phyloP scores from a whole-genome alignment of 2,113 vertebrate genomes.

The Aldabrachelys gigantea region DNA sequence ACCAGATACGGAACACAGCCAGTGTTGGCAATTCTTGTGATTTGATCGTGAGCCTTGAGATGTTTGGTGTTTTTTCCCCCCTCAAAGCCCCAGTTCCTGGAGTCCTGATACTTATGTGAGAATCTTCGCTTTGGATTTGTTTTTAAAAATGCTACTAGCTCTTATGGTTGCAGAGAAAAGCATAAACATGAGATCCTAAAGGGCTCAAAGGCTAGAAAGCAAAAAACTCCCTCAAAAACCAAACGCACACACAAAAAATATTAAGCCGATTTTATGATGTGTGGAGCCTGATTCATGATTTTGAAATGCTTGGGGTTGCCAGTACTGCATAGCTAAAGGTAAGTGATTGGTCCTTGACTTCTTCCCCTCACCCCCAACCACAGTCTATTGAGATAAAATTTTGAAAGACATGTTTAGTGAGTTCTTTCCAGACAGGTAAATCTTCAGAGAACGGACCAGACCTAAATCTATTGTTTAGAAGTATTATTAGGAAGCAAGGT shows the following conservation, averaged over 20 bases:
- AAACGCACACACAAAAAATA: too few species aligned
- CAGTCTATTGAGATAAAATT: background rate
- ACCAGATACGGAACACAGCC: background rate
- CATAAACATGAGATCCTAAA: background rate
- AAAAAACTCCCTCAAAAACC: background rate
- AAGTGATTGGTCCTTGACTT: background rate
- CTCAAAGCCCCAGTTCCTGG: background rate
- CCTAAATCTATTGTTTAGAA: background rate
- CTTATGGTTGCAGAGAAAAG: background rate
- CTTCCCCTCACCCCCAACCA: background rate
- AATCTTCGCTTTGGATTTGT: background rate
- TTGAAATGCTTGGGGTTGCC: background rate
- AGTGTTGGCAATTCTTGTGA: background rate
- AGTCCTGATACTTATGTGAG: background rate
- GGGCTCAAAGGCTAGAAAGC: background rate
- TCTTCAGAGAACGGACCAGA: background rate
- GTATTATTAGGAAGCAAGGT: background rate
- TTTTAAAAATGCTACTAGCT: background rate
- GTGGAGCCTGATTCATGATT: background rate
- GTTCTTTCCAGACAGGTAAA: background rate
- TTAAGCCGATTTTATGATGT: background rate
- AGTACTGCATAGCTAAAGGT: background rate
- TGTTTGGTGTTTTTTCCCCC: background rate
- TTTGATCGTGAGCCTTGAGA: background rate
- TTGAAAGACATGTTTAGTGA: accelerated